These are phyloP conservation scores for Rhagonycha lutea DNA, from an alignment of 2,888 invertebrate genomes.

Conservation along the genomic window DNA sequence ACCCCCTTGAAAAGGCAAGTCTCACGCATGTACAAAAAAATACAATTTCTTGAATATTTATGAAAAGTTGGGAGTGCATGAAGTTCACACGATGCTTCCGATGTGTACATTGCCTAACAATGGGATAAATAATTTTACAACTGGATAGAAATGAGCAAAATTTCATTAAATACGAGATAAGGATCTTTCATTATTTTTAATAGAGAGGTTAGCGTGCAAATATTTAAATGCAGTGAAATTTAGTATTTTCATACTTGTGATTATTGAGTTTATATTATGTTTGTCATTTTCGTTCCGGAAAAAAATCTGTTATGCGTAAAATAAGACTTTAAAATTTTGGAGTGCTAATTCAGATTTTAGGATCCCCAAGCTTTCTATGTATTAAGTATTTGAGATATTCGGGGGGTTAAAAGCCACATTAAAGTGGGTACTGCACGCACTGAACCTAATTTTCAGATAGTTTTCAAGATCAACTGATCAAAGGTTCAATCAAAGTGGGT, in stretches of 20 bases:
- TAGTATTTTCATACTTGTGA: not conserved
- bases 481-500: not conserved
- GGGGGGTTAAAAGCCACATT: not conserved
- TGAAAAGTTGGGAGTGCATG: not conserved
- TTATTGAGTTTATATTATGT: not conserved
- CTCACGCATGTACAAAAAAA: not conserved
- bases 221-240: not conserved
- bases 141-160: not conserved
- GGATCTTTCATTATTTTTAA: not conserved
- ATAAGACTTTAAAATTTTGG: too few relatives aligned
- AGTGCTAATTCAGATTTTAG: too few relatives aligned
- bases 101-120: not conserved
- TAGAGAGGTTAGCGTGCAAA: not conserved
- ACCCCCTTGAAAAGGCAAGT: not conserved
- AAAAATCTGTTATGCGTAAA: too few relatives aligned
- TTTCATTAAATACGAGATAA: not conserved
- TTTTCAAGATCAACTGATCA: not conserved
- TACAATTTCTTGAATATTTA: conserved; percentile 9
- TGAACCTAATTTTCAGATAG: not conserved
- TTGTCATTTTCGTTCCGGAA: too few relatives aligned
- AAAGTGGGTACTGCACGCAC: not conserved
- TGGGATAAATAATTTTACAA: not conserved
- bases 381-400: not conserved
- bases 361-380: not conserved
- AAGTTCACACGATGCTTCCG: conserved; percentile 6